Evolutionary conservation across 2,113 vertebrate species (phyloP).

Genomic region (Bagarius yarrelli): DNA sequence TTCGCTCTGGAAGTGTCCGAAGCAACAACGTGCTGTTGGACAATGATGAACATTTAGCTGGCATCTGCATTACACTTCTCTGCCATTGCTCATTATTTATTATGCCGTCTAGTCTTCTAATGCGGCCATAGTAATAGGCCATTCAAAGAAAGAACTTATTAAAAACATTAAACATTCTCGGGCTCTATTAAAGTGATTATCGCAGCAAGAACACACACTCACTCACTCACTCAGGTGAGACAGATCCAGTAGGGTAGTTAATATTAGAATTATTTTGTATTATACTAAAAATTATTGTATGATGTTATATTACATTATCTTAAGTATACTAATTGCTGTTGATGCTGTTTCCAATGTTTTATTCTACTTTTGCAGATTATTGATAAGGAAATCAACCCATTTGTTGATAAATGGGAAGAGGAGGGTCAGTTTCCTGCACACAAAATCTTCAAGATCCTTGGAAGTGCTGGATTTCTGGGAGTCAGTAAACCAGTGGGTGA

Average conservation of each 20-base stretch:
- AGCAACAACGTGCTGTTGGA: not conserved
- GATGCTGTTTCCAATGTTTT: not conserved
- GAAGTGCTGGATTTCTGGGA: constrained; percentile 77
- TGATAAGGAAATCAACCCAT: constrained; percentile 80
- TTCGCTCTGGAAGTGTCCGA: not conserved
- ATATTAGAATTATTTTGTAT: not conserved
- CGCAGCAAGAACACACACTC: not conserved
- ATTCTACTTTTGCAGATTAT: constrained; percentile 71
- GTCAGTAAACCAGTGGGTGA: constrained; percentile 78
- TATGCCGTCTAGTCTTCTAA: not conserved
- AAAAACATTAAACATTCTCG: not conserved
- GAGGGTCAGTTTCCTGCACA: constrained; percentile 79
- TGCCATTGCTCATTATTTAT: not conserved
- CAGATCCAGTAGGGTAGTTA: not conserved
- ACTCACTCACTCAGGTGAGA: not conserved
- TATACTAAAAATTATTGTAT: not conserved
- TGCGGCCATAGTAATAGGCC: too few species aligned
- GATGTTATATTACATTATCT: too few species aligned
- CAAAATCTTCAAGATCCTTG: constrained; percentile 79
- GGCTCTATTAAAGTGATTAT: not conserved
- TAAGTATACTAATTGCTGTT: too few species aligned
- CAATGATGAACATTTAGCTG: too few species aligned
- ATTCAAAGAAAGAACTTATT: too few species aligned
- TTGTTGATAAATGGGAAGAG: constrained; percentile 81
- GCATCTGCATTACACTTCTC: not conserved